These are phyloP conservation scores for Ditylenchus dipsaci DNA, from an alignment of 1,140 invertebrate species.

Conservation along the genomic window DNA sequence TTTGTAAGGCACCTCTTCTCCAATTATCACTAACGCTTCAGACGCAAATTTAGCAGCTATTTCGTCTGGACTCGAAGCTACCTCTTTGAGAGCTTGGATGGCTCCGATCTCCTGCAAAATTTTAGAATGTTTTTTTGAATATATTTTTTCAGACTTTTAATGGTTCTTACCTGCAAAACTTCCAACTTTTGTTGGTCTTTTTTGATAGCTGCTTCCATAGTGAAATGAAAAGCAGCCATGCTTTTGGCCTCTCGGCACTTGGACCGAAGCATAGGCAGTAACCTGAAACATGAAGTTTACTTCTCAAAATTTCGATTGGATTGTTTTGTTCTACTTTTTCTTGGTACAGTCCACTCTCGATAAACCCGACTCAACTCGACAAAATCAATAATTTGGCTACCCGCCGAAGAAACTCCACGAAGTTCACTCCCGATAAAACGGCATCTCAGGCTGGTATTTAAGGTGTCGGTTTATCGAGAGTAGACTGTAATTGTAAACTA, in stretches of 20 bases:
- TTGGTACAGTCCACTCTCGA: no score
- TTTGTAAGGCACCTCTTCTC: slow-evolving; percentile 92
- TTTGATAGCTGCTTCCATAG: slow-evolving; percentile 97
- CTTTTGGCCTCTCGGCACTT: slow-evolving; percentile 91
- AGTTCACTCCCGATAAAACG: no score
- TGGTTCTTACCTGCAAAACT: slow-evolving; percentile 57
- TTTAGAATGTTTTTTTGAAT: background rate
- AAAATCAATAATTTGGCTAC: no score
- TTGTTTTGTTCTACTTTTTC: no score
- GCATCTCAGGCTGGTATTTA: no score
- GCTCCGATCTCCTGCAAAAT: slow-evolving; percentile 90
- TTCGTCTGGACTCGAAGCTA: slow-evolving; percentile 93
- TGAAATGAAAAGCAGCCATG: slow-evolving; percentile 95
- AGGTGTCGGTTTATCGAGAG: no score
- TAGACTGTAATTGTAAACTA: no score
- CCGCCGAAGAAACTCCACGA: no score
- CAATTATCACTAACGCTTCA: slow-evolving; percentile 86
- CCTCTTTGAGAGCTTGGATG: slow-evolving; percentile 87
- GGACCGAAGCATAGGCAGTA: slow-evolving; percentile 90
- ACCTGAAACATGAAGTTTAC: slow-evolving; percentile 60
- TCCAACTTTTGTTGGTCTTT: slow-evolving; percentile 88
- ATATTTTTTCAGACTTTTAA: slow-evolving; percentile 37
- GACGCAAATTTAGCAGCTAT: slow-evolving; percentile 94
- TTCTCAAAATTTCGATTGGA: no score
- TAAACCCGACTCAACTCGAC: no score